phyloP scores from a whole-genome alignment of 2,113 vertebrate genomes.

The Sapayoa aenigma region DNA sequence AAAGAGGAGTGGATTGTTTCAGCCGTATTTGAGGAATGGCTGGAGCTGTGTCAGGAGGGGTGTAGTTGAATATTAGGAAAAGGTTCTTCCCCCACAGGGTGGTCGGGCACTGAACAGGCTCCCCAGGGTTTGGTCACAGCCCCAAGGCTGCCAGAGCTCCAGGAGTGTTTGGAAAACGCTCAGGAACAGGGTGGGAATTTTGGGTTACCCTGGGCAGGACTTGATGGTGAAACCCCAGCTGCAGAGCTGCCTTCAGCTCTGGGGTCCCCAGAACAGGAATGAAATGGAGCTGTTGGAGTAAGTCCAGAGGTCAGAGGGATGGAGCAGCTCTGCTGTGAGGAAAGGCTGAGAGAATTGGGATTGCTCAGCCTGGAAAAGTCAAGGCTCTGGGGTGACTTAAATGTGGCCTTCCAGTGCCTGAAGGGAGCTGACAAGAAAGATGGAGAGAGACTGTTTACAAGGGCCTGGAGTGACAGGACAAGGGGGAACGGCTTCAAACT shows the following conservation, averaged over 20 bases:
- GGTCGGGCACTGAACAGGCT: not conserved
- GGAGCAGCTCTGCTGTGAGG: not conserved
- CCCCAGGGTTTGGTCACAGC: not conserved
- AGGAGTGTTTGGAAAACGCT: not conserved
- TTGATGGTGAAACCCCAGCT: not conserved
- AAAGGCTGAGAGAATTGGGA: not conserved
- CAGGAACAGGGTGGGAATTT: not conserved
- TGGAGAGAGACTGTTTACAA: not conserved
- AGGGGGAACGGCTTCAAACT: not conserved
- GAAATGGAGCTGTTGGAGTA: not conserved
- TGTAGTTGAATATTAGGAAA: not conserved
- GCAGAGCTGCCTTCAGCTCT: not conserved
- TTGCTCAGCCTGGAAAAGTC: not conserved
- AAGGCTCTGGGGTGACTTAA: not conserved
- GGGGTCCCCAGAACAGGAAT: not conserved
- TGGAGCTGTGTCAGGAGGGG: not conserved
- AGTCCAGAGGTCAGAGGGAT: not conserved
- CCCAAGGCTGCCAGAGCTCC: not conserved
- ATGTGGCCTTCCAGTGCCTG: not conserved
- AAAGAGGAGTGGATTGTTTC: too few relatives aligned
- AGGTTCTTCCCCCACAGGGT: not conserved
- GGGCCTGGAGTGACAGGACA: not conserved
- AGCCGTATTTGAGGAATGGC: not conserved
- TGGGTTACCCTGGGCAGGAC: not conserved
- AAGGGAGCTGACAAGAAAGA: not conserved